Evolutionary conservation across 2,888 invertebrate species (phyloP).

Genomic region (Eugnorisma glareosa): DNA sequence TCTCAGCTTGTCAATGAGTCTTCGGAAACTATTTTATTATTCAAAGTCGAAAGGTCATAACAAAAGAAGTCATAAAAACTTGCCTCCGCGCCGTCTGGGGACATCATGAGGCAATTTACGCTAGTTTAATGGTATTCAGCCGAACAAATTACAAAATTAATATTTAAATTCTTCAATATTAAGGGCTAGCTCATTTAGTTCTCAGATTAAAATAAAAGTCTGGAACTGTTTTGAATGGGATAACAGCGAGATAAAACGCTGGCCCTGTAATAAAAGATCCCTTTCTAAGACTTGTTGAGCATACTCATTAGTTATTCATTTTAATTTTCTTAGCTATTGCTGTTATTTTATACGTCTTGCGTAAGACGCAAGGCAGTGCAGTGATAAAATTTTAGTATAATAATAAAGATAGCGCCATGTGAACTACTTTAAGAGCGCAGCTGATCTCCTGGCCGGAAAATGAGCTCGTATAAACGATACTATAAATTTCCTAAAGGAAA

Average conservation of each 20-base stretch:
- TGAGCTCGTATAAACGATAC: constrained; percentile 56
- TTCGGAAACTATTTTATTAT: constrained; percentile 55
- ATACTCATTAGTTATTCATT: constrained; percentile 86
- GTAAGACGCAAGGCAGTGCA: constrained; percentile 70
- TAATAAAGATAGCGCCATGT: constrained; percentile 62
- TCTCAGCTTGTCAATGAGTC: constrained; percentile 36
- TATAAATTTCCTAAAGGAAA: constrained; percentile 54
- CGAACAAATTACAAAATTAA: constrained; percentile 65
- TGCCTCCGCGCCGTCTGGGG: constrained; percentile 37
- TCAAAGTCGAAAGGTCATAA: constrained; percentile 58
- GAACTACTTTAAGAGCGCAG: constrained; percentile 64
- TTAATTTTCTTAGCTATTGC: constrained; percentile 82
- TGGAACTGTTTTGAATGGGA: constrained; percentile 62
- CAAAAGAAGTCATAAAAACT: constrained; percentile 55
- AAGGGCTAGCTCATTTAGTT: constrained; percentile 69
- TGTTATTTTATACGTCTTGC: constrained; percentile 77
- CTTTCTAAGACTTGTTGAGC: constrained; percentile 82
- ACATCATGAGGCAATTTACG: constrained; percentile 49
- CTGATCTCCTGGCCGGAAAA: constrained; percentile 61
- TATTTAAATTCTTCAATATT: constrained; percentile 67
- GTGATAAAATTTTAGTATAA: constrained; percentile 76
- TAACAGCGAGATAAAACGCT: constrained; percentile 71
- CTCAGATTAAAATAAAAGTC: constrained; percentile 74
- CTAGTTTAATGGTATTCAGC: constrained; percentile 47
- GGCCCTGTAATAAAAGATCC: constrained; percentile 80